Evolutionary conservation across 2,888 invertebrate genomes (phyloP), one percentile per base, ranked within the genome.

Genomic region (Capitulum mitella): DNA sequence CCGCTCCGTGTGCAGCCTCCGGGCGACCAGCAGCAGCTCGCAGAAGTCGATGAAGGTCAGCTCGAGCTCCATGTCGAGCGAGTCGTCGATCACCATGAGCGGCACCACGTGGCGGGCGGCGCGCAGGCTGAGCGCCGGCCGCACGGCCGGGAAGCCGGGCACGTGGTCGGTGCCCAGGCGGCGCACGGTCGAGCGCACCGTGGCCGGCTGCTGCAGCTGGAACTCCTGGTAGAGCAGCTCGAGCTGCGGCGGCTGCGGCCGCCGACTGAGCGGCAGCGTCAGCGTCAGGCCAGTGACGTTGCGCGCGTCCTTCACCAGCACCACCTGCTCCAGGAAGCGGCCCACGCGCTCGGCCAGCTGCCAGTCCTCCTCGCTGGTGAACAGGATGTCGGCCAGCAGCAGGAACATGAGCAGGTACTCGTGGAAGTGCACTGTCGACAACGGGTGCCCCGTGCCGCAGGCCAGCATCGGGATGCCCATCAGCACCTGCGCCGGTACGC

Each of bases 401-500:
- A 75, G 43, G 75, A 75, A 46, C 43, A 43, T 75, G 46, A 46
- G 43, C 43, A 75, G 75, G 75, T 46, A 75, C 43, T 75, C 29
- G 29, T 46, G 43, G 75, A 75, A 75, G 43, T 46, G 75, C 14
- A 75, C 75, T n/a, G 46, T 46, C 14, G 75, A 6, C 43, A 75
- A 46, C 43, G 75, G 75, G 46, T 75, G 43, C 0, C 75, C 29
- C 0, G 46, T 46, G 46, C 75, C 75, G 46, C 75, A 75, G 12
- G 75, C 75, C 46, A 46, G 46, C 43, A 75, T 75, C n/a, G 46
- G 75, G 43, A 75, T 70, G 6, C 70, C 70, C 70, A 70, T 70
- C 70, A 70, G 70, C 37, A 70, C 70, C 37, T 70, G 37, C 1
- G 70, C 70, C 5, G 88, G 87, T 76, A 89, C 83, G 3, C 87